A percentile compares a stretch with the other conserved stretches of the same genome.
These are phyloP conservation scores for Drosophila yooni DNA, from an alignment of 2,888 invertebrate genomes.

Conservation along the genomic window DNA sequence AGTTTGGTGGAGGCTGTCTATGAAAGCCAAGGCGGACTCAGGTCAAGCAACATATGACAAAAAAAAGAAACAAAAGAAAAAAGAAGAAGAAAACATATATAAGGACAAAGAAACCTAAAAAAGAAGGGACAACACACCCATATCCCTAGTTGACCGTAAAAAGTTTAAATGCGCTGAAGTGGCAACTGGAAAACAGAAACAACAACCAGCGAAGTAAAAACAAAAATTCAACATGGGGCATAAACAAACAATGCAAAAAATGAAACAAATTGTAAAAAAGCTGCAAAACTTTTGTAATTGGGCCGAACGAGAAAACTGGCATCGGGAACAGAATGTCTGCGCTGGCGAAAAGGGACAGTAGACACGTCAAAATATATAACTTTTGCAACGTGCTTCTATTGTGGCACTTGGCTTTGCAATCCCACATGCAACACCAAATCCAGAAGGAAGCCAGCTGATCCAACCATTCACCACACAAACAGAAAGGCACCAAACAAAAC, in stretches of 20 bases:
- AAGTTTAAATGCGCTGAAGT: conserved; percentile 54
- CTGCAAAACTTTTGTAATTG: conserved; percentile 54
- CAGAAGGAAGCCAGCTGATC: conserved; percentile 17
- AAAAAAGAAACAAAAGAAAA: conserved; percentile 7
- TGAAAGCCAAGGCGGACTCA: conserved; percentile 7
- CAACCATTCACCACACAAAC: neutral
- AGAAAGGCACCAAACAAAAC: conserved; percentile 9
- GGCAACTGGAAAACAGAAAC: conserved; percentile 20
- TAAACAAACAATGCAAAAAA: conserved; percentile 43
- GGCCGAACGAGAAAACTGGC: conserved; percentile 12
- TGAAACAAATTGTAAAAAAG: conserved; percentile 46
- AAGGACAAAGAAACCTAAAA: neutral
- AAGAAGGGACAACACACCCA: conserved; percentile 24
- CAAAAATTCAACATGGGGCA: conserved; percentile 27
- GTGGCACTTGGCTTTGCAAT: conserved; percentile 4
- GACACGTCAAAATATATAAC: conserved; percentile 23
- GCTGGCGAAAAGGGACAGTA: neutral
- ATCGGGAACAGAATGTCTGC: neutral
- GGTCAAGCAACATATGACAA: conserved; percentile 26
- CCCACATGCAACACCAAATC: conserved; percentile 16
- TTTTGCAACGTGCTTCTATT: conserved; percentile 33
- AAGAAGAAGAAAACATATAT: neutral
- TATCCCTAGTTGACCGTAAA: conserved; percentile 58
- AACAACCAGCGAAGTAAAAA: conserved; percentile 1
- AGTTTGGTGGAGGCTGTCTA: conserved; percentile 5